phyloP scores from a whole-genome alignment of 2,797 vertebrate species.

The Sebastes melanostomus region DNA sequence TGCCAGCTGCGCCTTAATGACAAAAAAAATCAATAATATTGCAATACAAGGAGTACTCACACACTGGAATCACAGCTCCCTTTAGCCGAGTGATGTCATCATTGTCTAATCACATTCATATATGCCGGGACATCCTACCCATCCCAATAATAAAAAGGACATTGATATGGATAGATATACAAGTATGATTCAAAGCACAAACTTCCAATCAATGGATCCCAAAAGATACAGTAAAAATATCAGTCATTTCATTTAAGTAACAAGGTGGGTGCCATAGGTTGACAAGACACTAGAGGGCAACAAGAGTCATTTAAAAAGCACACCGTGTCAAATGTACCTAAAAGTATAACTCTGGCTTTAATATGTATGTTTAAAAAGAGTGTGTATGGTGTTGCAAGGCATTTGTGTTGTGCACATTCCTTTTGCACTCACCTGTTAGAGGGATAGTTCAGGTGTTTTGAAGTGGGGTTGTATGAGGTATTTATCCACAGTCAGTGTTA shows the following conservation, averaged over 20 bases:
- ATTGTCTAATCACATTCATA: not conserved
- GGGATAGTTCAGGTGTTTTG: no score
- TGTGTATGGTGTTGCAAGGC: not conserved
- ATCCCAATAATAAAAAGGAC: not conserved
- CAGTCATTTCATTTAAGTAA: not conserved
- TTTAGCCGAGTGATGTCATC: not conserved
- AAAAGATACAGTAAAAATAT: not conserved
- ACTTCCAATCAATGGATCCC: not conserved
- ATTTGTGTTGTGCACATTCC: not conserved
- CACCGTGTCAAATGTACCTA: not conserved
- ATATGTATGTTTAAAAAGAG: not conserved
- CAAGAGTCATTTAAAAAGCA: not conserved
- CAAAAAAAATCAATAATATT: not conserved
- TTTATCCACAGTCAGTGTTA: no score
- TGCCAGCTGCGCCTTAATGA: not conserved
- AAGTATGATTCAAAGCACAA: not conserved
- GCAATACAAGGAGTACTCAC: not conserved
- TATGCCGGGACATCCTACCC: not conserved
- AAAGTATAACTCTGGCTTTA: not conserved
- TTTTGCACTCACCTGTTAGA: not conserved
- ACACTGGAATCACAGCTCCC: not conserved
- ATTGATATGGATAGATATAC: not conserved
- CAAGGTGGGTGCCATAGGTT: not conserved
- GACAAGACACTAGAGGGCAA: not conserved
- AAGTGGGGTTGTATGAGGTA: no score